Evolutionary conservation across 2,113 vertebrate species (phyloP).

Genomic region (Paramisgurnus dabryanus): DNA sequence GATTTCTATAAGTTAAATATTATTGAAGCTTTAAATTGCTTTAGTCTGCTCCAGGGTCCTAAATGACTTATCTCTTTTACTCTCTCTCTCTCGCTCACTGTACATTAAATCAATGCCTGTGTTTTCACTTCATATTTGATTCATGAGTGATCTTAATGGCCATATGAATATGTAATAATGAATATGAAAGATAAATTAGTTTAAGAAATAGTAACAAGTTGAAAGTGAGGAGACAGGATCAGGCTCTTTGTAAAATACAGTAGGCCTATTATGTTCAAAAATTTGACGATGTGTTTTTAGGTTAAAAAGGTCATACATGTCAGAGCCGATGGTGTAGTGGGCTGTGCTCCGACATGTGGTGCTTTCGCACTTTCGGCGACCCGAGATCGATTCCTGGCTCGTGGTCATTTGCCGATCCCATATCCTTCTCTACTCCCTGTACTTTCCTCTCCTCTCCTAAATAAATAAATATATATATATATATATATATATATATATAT

Average conservation of each 20-base stretch:
- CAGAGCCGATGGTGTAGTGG: too few relatives aligned
- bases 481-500: too few relatives aligned
- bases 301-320: too few relatives aligned
- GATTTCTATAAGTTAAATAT: constrained; percentile 35
- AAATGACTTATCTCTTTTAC: constrained; percentile 28
- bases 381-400: too few relatives aligned
- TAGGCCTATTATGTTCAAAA: too few relatives aligned
- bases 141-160: constrained; percentile 36
- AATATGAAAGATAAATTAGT: constrained; percentile 27
- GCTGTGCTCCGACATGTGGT: too few relatives aligned
- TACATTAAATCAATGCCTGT: constrained; percentile 31
- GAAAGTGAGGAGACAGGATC: constrained; percentile 5
- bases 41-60: constrained; percentile 16
- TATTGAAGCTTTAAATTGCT: constrained; percentile 37
- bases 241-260: background rate
- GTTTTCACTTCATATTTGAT: constrained; percentile 35
- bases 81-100: background rate
- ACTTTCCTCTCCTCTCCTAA: too few relatives aligned
- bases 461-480: too few relatives aligned
- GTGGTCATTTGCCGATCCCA: too few relatives aligned
- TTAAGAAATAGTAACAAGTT: constrained; percentile 9
- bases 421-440: too few relatives aligned
- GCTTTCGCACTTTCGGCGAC: too few relatives aligned
- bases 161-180: constrained; percentile 40
- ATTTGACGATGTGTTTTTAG: too few relatives aligned